These are phyloP conservation scores for Peromyscus attwateri DNA, from an alignment of 2,797 vertebrate species.

Conservation along the genomic window DNA sequence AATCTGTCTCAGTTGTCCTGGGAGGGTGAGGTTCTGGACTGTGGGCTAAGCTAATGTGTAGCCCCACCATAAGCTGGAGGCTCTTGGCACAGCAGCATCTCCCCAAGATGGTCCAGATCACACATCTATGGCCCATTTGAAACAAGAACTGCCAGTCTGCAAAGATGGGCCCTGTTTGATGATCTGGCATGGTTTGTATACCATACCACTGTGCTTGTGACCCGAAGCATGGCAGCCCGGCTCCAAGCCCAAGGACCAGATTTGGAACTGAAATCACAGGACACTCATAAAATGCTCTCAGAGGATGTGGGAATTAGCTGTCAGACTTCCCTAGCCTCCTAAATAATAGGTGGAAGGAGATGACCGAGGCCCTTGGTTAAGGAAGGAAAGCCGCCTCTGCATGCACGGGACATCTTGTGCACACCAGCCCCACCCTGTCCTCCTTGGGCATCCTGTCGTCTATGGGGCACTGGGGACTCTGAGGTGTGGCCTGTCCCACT, in stretches of 20 bases:
- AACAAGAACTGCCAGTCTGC: not conserved
- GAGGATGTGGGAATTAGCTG: slow-evolving; percentile 67
- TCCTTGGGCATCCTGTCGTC: slow-evolving; percentile 32
- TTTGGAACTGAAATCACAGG: not conserved
- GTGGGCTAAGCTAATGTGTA: not conserved
- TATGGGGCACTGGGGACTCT: not conserved
- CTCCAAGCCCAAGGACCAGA: not conserved
- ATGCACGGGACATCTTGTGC: not conserved
- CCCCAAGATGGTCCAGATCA: not conserved
- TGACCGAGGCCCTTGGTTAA: slow-evolving; percentile 66
- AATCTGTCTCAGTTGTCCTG: not conserved
- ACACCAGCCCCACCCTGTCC: not conserved
- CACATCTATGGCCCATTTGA: not conserved
- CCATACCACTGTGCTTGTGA: not conserved
- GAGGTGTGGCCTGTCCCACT: not conserved
- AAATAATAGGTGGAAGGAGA: slow-evolving; percentile 87
- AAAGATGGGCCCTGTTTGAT: not conserved
- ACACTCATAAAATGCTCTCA: not conserved
- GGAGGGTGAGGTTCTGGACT: not conserved
- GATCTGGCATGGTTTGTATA: not conserved
- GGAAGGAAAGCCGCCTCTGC: slow-evolving; percentile 79
- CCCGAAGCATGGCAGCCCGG: not conserved
- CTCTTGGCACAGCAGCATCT: not conserved
- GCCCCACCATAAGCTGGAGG: not conserved
- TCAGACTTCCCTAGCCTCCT: slow-evolving; percentile 71